These are phyloP conservation scores for Andrena camellia DNA, from an alignment of 2,888 invertebrate species.

Conservation along the genomic window DNA sequence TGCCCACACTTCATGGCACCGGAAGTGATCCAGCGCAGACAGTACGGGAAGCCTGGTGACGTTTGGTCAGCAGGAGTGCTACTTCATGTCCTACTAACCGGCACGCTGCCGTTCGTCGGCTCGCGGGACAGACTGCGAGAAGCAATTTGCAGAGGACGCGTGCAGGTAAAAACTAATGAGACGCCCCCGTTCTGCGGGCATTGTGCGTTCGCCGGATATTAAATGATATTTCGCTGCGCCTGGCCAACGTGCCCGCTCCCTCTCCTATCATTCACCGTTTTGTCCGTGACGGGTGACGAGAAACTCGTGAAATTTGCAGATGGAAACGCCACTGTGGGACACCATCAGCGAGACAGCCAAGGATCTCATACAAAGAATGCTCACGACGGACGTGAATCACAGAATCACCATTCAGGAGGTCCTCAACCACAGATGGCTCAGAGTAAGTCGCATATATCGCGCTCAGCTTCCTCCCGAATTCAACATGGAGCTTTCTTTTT, in stretches of 20 bases:
- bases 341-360: conserved; percentile 97
- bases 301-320: conserved; percentile 86
- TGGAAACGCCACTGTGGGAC: conserved; percentile 96
- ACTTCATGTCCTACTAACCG: conserved; percentile 96
- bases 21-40: conserved; percentile 96
- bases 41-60: conserved; percentile 97
- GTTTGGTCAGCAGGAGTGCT: conserved; percentile 99
- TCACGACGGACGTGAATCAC: conserved; percentile 95
- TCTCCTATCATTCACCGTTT: background rate
- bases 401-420: conserved; percentile 98
- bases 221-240: background rate
- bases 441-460: conserved; percentile 87
- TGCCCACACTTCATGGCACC: conserved; percentile 99
- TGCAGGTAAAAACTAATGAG: conserved; percentile 87
- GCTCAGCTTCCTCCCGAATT: background rate
- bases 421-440: conserved; percentile 98
- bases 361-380: conserved; percentile 97
- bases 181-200: background rate
- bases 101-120: conserved; percentile 97
- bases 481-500: background rate
- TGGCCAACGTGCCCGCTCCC: background rate
- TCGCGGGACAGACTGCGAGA: conserved; percentile 97
- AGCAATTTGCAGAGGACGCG: conserved; percentile 93
- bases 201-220: background rate
- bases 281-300: background rate